phyloP scores from a whole-genome alignment of 2,113 vertebrate species.

The Piprites chloris region DNA sequence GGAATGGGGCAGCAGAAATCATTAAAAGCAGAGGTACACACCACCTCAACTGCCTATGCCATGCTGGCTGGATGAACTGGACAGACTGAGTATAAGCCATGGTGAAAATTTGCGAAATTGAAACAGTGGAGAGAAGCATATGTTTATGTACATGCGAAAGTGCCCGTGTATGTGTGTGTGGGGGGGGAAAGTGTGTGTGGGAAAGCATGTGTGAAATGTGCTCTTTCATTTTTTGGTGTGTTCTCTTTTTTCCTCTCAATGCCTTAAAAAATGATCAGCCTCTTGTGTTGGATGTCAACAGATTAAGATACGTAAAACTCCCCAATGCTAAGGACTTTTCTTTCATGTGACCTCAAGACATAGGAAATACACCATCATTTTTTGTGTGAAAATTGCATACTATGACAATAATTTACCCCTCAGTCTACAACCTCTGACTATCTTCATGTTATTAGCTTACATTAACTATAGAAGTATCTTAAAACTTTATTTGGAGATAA shows the following conservation, averaged over 20 bases:
- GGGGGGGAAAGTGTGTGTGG: not conserved
- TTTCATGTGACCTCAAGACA: not conserved
- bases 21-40: not conserved
- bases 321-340: not conserved
- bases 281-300: not conserved
- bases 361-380: not conserved
- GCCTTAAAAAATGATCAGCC: not conserved
- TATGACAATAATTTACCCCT: not conserved
- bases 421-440: not conserved
- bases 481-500: not conserved
- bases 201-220: not conserved
- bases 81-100: not conserved
- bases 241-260: not conserved
- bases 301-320: not conserved
- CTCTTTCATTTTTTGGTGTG: not conserved
- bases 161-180: not conserved
- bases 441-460: not conserved
- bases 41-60: not conserved
- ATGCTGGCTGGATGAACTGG: not conserved
- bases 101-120: not conserved
- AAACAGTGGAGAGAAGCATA: not conserved
- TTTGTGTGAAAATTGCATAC: not conserved
- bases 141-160: not conserved
- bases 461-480: not conserved
- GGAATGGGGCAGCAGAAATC: not conserved